These are phyloP conservation scores for Aporrectodea caliginosa DNA, from an alignment of 1,140 invertebrate genomes.

Conservation along the genomic window DNA sequence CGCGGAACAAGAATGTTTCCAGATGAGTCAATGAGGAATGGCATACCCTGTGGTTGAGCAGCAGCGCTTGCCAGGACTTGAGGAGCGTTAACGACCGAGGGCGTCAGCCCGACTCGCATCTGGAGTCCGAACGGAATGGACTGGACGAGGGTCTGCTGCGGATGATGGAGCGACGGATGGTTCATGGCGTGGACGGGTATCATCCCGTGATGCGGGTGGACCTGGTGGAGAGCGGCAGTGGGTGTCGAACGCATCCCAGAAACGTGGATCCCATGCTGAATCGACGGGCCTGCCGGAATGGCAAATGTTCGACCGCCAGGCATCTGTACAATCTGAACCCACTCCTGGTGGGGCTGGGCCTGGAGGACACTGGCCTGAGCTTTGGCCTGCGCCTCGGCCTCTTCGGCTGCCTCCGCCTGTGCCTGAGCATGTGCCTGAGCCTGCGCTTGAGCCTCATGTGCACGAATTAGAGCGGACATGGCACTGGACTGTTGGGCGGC, in stretches of 20 bases:
- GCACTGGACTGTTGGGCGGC: constrained; percentile 10
- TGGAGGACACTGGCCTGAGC: background rate
- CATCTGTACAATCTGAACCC: constrained; percentile 21
- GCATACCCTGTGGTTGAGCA: background rate
- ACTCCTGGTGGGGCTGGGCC: background rate
- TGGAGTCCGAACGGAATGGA: background rate
- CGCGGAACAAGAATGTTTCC: background rate
- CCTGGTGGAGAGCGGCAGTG: background rate
- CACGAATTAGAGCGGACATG: background rate
- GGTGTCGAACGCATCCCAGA: background rate
- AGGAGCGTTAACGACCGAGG: background rate
- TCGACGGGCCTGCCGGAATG: background rate
- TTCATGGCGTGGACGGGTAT: background rate
- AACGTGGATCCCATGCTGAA: background rate
- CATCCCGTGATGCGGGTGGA: background rate
- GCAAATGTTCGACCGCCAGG: background rate
- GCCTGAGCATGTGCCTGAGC: background rate
- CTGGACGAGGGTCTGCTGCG: background rate
- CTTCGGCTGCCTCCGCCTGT: background rate
- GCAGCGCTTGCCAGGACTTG: background rate
- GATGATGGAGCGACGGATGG: background rate
- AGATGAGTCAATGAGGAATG: background rate
- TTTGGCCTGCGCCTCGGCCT: background rate
- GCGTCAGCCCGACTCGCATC: background rate
- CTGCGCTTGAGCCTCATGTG: constrained; percentile 16